Base-by-base conservation (phyloP, 2,797 vertebrate species). In the Clamator glandarius region DNA sequence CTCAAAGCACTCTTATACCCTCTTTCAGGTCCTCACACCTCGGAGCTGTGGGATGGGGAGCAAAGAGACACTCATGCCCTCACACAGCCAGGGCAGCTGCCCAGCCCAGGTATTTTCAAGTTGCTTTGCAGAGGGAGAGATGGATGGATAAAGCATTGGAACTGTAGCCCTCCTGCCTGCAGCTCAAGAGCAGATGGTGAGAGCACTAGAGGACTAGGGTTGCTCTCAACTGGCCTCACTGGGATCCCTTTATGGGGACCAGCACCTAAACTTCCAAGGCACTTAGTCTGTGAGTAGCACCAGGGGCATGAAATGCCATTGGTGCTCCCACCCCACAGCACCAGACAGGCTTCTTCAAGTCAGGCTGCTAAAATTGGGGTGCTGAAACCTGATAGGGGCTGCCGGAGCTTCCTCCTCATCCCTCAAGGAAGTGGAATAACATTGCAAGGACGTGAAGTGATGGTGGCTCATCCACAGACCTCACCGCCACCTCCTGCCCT, bases 361-460 rank as follows among this genome's bases (percentile, higher is more conserved):
- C 85, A 83, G 52, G 4, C 59, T 69, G 61, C 90, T 86, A 72
- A 62, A 92, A 83, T 0, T 25, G 13, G 61, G 88, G 52, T 0
- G 7, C 29, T 73, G 79, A 70, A 78, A 76, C 2, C 5, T 0
- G 12, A 20, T 16, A 39, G 54, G 12, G 74, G n/a, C n/a, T 79
- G 58, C 39, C 2, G 8, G 25, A 87, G 74, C 42, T n/a, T 52
- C 24, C 1, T 84, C 80, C 51, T 55, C 44, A 2, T 39, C 46
- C 46, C 28, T 70, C 41, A 0, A 15, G 69, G 69, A 26, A 23
- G 28, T 0, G 0, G 69, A 62, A 63, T 29, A 25, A 48, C 1
- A 1, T 41, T 0, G 0, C 46, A 42, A 64, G 46, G 57, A 44
- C 52, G 16, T 0, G 1, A 4, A 9, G 58, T 0, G 4, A 64